These are phyloP conservation scores for Lipophrys pholis DNA, from an alignment of 2,113 vertebrate genomes.

Conservation along the genomic window DNA sequence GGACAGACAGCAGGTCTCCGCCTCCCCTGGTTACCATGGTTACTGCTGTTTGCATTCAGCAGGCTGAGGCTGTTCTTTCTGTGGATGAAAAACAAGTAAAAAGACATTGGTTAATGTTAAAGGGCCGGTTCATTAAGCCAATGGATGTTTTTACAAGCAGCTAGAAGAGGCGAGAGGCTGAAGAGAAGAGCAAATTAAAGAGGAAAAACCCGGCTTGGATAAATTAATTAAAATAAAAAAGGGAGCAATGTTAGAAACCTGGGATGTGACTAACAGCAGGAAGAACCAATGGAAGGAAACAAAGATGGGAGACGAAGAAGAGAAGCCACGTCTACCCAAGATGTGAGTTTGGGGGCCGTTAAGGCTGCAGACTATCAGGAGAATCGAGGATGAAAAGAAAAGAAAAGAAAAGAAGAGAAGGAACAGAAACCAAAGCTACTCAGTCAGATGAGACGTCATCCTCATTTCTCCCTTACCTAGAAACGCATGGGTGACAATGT, in stretches of 20 bases:
- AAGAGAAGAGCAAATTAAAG: slow-evolving; percentile 40
- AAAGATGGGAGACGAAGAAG: background rate
- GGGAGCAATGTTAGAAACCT: slow-evolving; percentile 57
- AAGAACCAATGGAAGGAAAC: slow-evolving; percentile 8
- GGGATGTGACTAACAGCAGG: slow-evolving; percentile 24
- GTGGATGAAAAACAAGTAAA: slow-evolving; percentile 64
- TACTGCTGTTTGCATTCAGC: slow-evolving; percentile 99
- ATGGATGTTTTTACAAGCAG: slow-evolving; percentile 2
- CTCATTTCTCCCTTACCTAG: slow-evolving; percentile 95
- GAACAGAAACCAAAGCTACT: slow-evolving; percentile 34
- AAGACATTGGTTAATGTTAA: too few species aligned
- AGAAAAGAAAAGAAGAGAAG: slow-evolving; percentile 33
- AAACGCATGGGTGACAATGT: slow-evolving; percentile 96
- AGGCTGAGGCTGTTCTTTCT: slow-evolving; percentile 94
- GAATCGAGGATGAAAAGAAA: slow-evolving; percentile 35
- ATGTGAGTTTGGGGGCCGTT: slow-evolving; percentile 30
- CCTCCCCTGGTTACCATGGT: slow-evolving; percentile 80
- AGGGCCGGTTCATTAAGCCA: too few species aligned
- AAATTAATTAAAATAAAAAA: background rate
- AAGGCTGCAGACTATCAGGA: slow-evolving; percentile 32
- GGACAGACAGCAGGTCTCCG: slow-evolving; percentile 68
- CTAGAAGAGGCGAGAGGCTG: slow-evolving; percentile 2
- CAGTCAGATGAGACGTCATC: slow-evolving; percentile 34
- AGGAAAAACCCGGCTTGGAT: slow-evolving; percentile 21
- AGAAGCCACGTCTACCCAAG: slow-evolving; percentile 22